A percentile compares a stretch with the other conserved stretches of the same genome.
Evolutionary conservation across 2,797 vertebrate genomes (phyloP).

Genomic region (Betta splendens): DNA sequence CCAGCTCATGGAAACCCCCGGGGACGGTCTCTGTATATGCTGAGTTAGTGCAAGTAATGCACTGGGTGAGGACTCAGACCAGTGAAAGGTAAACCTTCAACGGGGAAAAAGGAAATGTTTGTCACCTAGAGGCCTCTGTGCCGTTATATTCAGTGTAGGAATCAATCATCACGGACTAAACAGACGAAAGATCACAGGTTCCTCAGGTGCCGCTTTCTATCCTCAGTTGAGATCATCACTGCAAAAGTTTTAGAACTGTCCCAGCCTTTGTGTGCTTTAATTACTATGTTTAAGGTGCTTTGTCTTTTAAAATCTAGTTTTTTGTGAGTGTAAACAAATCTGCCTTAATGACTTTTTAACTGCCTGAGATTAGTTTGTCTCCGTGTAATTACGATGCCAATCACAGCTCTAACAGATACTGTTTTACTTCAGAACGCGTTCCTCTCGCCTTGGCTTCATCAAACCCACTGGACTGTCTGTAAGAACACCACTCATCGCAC

Average conservation of each 20-base stretch:
- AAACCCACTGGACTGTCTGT: conserved; percentile 8
- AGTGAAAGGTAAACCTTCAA: background rate
- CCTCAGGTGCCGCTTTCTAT: too few species aligned
- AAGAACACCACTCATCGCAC: background rate
- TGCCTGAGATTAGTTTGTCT: conserved; percentile 1
- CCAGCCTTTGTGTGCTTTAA: too few species aligned
- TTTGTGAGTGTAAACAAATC: too few species aligned
- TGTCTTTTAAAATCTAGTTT: too few species aligned
- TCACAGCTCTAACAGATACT: conserved; percentile 6
- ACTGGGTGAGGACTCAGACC: background rate
- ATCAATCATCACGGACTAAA: background rate
- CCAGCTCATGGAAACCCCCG: background rate
- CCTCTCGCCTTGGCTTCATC: conserved; percentile 1
- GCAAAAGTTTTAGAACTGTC: too few species aligned
- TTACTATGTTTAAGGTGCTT: too few species aligned
- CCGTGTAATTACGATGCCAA: conserved; percentile 10
- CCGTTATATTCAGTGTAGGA: background rate
- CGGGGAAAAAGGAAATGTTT: background rate
- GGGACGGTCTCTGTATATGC: background rate
- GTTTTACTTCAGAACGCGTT: conserved; percentile 6
- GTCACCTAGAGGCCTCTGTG: background rate
- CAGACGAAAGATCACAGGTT: background rate
- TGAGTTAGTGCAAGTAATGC: background rate
- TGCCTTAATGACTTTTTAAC: too few species aligned
- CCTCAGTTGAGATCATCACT: too few species aligned